A percentile compares a stretch with the other conserved stretches of the same genome.
Conservation (phyloP, 2,888 invertebrate genomes). For the Andrena trimmerana region DNA sequence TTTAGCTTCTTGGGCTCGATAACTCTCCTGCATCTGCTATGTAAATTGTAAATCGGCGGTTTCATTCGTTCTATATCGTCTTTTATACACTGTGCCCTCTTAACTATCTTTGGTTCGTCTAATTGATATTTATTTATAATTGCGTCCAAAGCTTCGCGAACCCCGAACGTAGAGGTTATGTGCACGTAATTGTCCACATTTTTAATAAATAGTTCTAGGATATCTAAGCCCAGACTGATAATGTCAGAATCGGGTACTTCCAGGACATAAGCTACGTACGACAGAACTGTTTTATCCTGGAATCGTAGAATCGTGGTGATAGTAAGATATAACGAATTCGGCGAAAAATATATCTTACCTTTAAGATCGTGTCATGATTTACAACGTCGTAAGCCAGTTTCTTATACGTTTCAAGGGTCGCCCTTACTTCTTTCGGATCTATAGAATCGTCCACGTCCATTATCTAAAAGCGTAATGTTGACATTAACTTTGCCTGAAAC, state of each 20-base stretch:
- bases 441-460: slow-evolving; percentile 80
- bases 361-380: slow-evolving; percentile 84
- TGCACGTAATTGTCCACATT: slow-evolving; percentile 84
- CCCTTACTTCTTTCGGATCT: slow-evolving; percentile 79
- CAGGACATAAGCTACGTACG: slow-evolving; percentile 82
- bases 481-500: slow-evolving; percentile 50
- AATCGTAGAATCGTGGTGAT: slow-evolving; percentile 40
- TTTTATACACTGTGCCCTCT: slow-evolving; percentile 80
- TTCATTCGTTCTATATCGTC: slow-evolving; percentile 84
- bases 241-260: slow-evolving; percentile 81
- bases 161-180: slow-evolving; percentile 83
- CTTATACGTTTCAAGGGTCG: slow-evolving; percentile 82
- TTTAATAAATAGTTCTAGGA: slow-evolving; percentile 81
- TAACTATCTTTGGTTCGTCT: slow-evolving; percentile 79
- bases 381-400: slow-evolving; percentile 82
- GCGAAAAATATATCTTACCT: slow-evolving; percentile 72
- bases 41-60: slow-evolving; percentile 83
- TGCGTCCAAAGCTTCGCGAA: slow-evolving; percentile 82
- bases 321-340: neutral
- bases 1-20: slow-evolving; percentile 83
- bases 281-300: slow-evolving; percentile 83
- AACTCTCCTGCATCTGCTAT: slow-evolving; percentile 83
- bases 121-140: slow-evolving; percentile 80
- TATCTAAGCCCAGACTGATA: slow-evolving; percentile 79
- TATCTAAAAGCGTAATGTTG: slow-evolving; percentile 59